Percentiles rank a stretch among this genome's conserved stretches.
Evolutionary conservation across 1,140 invertebrate genomes (phyloP).

Genomic region (Sarcophaga peregrina): DNA sequence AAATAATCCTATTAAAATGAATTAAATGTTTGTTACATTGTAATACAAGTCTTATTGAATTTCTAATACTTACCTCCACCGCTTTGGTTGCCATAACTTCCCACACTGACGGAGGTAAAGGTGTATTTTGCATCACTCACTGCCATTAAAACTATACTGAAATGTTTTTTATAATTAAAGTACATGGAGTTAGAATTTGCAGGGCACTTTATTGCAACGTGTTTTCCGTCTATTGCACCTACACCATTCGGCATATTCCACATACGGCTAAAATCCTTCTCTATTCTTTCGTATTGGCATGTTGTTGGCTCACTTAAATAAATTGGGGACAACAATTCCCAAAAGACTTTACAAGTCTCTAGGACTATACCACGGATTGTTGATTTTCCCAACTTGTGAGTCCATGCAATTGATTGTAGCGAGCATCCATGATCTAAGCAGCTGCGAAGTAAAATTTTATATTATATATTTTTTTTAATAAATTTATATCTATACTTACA

Average conservation of each 20-base stretch:
- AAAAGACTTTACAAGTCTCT: slow-evolving; percentile 54
- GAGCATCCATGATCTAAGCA: not conserved
- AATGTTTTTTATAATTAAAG: slow-evolving; percentile 66
- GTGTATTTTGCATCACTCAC: slow-evolving; percentile 35
- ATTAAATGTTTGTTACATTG: not conserved
- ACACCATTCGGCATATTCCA: slow-evolving; percentile 67
- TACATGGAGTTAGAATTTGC: too few relatives aligned
- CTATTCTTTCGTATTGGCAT: slow-evolving; percentile 53
- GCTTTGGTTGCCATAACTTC: slow-evolving; percentile 61
- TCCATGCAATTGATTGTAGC: slow-evolving; percentile 50
- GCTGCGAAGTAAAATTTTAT: not conserved
- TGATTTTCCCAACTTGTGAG: slow-evolving; percentile 54
- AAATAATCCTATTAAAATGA: slow-evolving; percentile 48
- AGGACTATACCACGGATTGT: slow-evolving; percentile 55
- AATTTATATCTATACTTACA: too few relatives aligned
- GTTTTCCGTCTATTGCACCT: too few relatives aligned
- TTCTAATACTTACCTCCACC: slow-evolving; percentile 54
- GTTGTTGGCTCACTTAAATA: slow-evolving; percentile 51
- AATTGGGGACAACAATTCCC: slow-evolving; percentile 50
- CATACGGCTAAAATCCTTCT: slow-evolving; percentile 51
- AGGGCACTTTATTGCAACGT: too few relatives aligned
- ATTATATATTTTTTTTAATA: too few relatives aligned
- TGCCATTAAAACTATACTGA: slow-evolving; percentile 55
- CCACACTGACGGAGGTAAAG: slow-evolving; percentile 66
- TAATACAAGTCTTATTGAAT: slow-evolving; percentile 34